Evolutionary conservation across 2,888 invertebrate genomes (phyloP).

Genomic region (Chaetogeoica ovagalla): DNA sequence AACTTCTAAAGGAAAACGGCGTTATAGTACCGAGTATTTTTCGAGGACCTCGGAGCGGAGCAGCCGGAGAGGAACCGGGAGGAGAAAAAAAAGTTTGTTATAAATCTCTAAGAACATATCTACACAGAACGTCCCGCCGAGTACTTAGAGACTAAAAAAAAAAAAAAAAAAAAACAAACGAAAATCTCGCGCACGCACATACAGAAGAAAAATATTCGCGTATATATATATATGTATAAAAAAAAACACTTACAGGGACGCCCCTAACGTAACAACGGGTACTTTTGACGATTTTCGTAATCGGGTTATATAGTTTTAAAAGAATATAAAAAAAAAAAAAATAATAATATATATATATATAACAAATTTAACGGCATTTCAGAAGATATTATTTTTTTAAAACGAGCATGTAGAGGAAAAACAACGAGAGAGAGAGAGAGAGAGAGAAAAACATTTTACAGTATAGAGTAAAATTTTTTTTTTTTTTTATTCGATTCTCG

Average conservation of each 20-base stretch:
- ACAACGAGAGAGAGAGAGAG: too few relatives aligned
- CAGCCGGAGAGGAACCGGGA: background rate
- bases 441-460: background rate
- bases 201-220: slow-evolving; percentile 1
- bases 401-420: background rate
- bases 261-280: background rate
- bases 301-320: slow-evolving; percentile 44
- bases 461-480: background rate
- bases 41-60: slow-evolving; percentile 15
- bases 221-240: background rate
- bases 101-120: slow-evolving; percentile 41
- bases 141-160: slow-evolving; percentile 35
- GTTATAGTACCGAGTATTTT: slow-evolving; percentile 5
- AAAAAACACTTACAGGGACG: slow-evolving; percentile 15
- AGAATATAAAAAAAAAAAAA: background rate
- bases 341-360: too few relatives aligned
- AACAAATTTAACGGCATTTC: slow-evolving; percentile 20
- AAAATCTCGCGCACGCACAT: slow-evolving; percentile 13
- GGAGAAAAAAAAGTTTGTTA: slow-evolving; percentile 42
- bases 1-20: slow-evolving; percentile 17
- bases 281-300: slow-evolving; percentile 47
- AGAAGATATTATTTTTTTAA: slow-evolving; percentile 33
- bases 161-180: slow-evolving; percentile 18
- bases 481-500: background rate
- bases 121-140: slow-evolving; percentile 8